Evolutionary conservation across 2,113 vertebrate species (phyloP).

Genomic region (Hypocryptadius cinnamomeus): DNA sequence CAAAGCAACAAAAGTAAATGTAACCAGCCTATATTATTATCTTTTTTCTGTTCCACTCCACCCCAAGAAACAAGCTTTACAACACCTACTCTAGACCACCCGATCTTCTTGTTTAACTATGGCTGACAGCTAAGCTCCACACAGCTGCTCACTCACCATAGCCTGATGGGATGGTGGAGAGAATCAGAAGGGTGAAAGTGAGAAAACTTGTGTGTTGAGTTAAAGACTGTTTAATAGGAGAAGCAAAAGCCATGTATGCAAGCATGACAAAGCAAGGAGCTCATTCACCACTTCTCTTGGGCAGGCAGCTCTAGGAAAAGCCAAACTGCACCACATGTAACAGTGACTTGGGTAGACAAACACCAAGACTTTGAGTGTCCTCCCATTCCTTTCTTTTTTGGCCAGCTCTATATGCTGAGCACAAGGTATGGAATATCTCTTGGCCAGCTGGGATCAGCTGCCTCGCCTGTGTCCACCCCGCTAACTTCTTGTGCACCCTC

Average conservation of each 20-base stretch:
- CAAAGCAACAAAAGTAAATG: neutral
- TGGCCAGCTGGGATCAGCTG: neutral
- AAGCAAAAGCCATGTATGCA: neutral
- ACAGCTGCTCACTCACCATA: neutral
- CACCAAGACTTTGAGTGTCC: neutral
- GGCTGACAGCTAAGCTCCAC: neutral
- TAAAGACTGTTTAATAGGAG: neutral
- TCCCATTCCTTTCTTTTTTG: neutral
- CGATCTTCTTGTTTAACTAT: neutral
- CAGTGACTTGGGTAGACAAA: neutral
- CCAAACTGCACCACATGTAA: neutral
- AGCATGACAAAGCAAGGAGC: neutral
- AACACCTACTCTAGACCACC: neutral
- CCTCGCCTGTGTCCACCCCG: neutral
- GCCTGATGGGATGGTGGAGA: neutral
- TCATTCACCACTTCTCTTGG: neutral
- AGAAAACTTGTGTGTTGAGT: neutral
- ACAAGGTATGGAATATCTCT: neutral
- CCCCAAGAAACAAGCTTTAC: neutral
- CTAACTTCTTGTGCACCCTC: neutral
- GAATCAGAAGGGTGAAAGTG: neutral
- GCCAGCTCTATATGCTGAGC: neutral
- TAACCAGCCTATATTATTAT: neutral
- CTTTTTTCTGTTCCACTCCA: neutral
- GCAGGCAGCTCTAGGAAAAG: neutral